These are phyloP conservation scores for Botia almorhae DNA, from an alignment of 2,797 vertebrate genomes.

Conservation along the genomic window DNA sequence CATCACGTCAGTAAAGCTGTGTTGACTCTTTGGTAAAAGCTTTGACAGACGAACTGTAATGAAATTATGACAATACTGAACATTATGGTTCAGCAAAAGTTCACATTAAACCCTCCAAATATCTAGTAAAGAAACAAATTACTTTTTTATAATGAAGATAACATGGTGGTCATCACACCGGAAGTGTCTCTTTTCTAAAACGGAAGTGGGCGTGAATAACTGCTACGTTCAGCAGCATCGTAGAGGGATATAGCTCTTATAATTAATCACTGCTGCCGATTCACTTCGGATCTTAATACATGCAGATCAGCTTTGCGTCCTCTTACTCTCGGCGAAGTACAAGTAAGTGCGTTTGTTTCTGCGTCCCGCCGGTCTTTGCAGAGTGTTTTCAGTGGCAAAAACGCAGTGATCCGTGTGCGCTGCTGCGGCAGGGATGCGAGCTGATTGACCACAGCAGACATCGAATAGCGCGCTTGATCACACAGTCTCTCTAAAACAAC, in stretches of 20 bases:
- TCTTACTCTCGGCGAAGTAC: conserved; percentile 37
- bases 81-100: background rate
- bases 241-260: conserved; percentile 6
- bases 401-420: conserved; percentile 10
- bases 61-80: too few relatives aligned
- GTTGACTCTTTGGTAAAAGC: too few relatives aligned
- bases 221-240: conserved; percentile 22
- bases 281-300: conserved; percentile 28
- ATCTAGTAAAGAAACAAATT: background rate
- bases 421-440: conserved; percentile 39
- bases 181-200: conserved; percentile 31
- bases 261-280: conserved; percentile 32
- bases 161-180: conserved; percentile 13
- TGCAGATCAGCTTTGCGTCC: conserved; percentile 28
- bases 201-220: conserved; percentile 41
- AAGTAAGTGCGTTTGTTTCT: conserved; percentile 53
- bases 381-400: background rate
- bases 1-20: too few relatives aligned
- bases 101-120: background rate
- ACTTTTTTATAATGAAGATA: background rate
- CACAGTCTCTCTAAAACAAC: conserved; percentile 1
- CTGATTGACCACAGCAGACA: conserved; percentile 22
- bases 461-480: conserved; percentile 1
- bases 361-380: conserved; percentile 13
- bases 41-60: too few relatives aligned